Conservation (phyloP, 2,888 invertebrate genomes). For the Graphium colonna region DNA sequence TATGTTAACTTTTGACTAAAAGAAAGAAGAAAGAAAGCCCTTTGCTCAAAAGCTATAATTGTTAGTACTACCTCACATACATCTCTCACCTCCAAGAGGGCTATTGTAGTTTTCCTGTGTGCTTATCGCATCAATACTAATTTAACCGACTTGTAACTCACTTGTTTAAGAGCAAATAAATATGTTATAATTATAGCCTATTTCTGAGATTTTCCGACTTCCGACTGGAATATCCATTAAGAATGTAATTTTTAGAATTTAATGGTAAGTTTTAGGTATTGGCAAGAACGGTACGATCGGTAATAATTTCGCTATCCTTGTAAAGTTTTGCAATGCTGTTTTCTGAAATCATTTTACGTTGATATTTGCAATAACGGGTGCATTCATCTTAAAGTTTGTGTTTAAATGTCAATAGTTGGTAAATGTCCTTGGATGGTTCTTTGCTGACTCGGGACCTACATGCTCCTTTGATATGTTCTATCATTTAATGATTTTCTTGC, state of each 20-base stretch:
- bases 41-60: too few relatives aligned
- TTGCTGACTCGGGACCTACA: slow-evolving; percentile 15
- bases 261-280: neutral
- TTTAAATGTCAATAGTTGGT: slow-evolving; percentile 38
- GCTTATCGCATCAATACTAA: too few relatives aligned
- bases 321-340: neutral
- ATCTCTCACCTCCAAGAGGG: too few relatives aligned
- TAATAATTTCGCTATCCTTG: too few relatives aligned
- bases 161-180: too few relatives aligned
- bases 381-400: slow-evolving; percentile 33
- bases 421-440: slow-evolving; percentile 16
- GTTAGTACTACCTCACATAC: too few relatives aligned
- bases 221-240: slow-evolving; percentile 6
- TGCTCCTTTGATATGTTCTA: slow-evolving; percentile 21
- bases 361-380: slow-evolving; percentile 5
- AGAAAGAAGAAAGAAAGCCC: too few relatives aligned
- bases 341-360: neutral
- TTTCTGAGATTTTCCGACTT: slow-evolving; percentile 7
- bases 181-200: too few relatives aligned
- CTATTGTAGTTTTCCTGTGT: too few relatives aligned
- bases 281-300: neutral
- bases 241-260: slow-evolving; percentile 6
- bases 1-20: too few relatives aligned
- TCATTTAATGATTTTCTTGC: neutral
- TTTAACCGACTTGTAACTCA: too few relatives aligned